phyloP scores from a whole-genome alignment of 2,797 vertebrate genomes.

The Echiichthys vipera region DNA sequence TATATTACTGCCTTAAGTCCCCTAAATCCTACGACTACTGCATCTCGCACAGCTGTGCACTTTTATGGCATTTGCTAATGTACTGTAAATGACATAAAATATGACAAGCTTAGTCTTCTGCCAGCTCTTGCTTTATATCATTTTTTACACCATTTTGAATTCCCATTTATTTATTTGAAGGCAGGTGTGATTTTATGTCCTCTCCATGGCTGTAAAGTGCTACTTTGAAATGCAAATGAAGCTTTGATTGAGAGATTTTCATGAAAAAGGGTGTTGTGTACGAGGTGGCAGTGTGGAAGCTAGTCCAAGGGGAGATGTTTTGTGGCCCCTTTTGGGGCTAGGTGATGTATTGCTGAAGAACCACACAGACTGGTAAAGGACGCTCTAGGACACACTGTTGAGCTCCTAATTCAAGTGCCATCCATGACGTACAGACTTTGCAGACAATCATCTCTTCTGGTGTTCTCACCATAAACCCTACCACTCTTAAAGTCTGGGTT shows the following conservation, averaged over 20 bases:
- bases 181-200: constrained; percentile 87
- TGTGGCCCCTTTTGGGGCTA: constrained; percentile 47
- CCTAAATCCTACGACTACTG: constrained; percentile 74
- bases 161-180: constrained; percentile 84
- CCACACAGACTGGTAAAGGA: constrained; percentile 45
- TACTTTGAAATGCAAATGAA: constrained; percentile 87
- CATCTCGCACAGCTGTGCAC: constrained; percentile 80
- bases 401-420: constrained; percentile 23
- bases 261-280: constrained; percentile 60
- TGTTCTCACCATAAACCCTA: constrained; percentile 32
- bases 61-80: constrained; percentile 84
- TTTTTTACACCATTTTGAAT: constrained; percentile 80
- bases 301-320: constrained; percentile 65
- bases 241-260: constrained; percentile 82
- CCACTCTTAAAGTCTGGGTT: constrained; percentile 27
- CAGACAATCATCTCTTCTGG: constrained; percentile 9
- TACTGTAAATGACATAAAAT: constrained; percentile 86
- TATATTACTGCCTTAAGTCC: constrained; percentile 78
- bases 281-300: constrained; percentile 55
- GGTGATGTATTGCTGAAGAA: constrained; percentile 52
- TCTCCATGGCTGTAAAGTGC: constrained; percentile 79
- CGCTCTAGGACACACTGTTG: constrained; percentile 36
- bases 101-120: constrained; percentile 80
- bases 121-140: constrained; percentile 76
- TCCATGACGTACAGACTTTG: constrained; percentile 26